These are phyloP conservation scores for Struthidea cinerea DNA, from an alignment of 2,113 vertebrate genomes.

Conservation along the genomic window DNA sequence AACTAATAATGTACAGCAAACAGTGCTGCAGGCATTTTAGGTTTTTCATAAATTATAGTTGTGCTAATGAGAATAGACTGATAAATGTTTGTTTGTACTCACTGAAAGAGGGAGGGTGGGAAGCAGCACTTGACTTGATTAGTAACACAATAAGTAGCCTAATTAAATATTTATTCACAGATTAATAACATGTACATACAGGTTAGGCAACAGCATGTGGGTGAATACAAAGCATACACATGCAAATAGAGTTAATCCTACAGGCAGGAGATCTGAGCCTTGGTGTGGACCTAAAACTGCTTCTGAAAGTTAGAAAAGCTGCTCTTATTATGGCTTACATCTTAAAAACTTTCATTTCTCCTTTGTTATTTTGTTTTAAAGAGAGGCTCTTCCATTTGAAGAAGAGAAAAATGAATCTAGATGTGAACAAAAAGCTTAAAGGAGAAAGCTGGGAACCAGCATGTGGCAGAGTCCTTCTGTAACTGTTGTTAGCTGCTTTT, in stretches of 20 bases:
- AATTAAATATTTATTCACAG: conserved; percentile 73
- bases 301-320: background rate
- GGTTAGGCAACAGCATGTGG: conserved; percentile 65
- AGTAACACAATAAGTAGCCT: conserved; percentile 68
- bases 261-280: conserved; percentile 55
- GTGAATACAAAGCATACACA: conserved; percentile 60
- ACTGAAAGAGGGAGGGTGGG: conserved; percentile 61
- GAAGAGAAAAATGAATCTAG: background rate
- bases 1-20: conserved; percentile 52
- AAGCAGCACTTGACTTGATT: conserved; percentile 70
- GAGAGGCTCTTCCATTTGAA: background rate
- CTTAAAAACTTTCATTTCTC: background rate
- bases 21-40: conserved; percentile 21
- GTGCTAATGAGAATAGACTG: conserved; percentile 66
- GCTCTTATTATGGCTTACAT: background rate
- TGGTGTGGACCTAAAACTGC: conserved; percentile 12
- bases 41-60: conserved; percentile 66
- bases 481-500: background rate
- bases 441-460: background rate
- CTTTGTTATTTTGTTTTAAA: background rate
- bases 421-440: background rate
- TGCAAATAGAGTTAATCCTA: conserved; percentile 60
- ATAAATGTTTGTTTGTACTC: conserved; percentile 66
- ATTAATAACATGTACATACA: conserved; percentile 68
- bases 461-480: background rate